Percentiles rank a stretch among this genome's conserved stretches.
These are phyloP conservation scores for Brassicogethes aeneus DNA, from an alignment of 2,888 invertebrate species.

Conservation along the genomic window DNA sequence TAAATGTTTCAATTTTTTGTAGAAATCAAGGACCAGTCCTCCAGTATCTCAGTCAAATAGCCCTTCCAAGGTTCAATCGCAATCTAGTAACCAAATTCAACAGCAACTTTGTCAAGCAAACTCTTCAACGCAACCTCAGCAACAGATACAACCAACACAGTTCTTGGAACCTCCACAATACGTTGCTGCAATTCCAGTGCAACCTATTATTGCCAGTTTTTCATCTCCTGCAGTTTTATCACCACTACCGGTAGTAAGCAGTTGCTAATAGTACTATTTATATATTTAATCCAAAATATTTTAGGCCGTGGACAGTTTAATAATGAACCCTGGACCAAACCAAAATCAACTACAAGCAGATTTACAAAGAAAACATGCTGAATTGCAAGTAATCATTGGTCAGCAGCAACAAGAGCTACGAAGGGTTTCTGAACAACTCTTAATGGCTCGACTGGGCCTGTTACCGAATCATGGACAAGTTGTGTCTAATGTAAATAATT, in stretches of 20 bases:
- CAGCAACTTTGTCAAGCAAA: constrained; percentile 26
- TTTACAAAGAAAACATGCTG: constrained; percentile 74
- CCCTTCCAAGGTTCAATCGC: constrained; percentile 13
- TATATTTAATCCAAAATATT: constrained; percentile 13
- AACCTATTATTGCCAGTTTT: constrained; percentile 46
- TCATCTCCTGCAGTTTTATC: constrained; percentile 40
- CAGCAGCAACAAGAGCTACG: constrained; percentile 80
- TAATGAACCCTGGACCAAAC: constrained; percentile 40
- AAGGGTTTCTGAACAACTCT: constrained; percentile 76
- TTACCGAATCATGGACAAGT: constrained; percentile 32
- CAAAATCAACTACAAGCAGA: constrained; percentile 61
- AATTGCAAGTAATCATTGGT: constrained; percentile 74
- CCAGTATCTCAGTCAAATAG: constrained; percentile 17
- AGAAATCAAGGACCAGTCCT: constrained; percentile 34
- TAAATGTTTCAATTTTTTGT: background rate
- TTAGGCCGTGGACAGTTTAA: constrained; percentile 37
- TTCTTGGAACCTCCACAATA: constrained; percentile 46
- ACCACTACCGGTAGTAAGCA: constrained; percentile 34
- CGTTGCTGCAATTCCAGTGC: constrained; percentile 49
- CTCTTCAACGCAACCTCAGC: no score
- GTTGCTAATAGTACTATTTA: constrained; percentile 25
- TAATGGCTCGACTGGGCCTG: constrained; percentile 72
- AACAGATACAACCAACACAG: constrained; percentile 21
- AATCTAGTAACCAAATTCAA: constrained; percentile 20
- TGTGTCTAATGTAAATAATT: constrained; percentile 13